Percentiles rank a stretch among this genome's conserved stretches.
phyloP scores from a whole-genome alignment of 1,140 invertebrate species.

The Panagrolaimus sp. region DNA sequence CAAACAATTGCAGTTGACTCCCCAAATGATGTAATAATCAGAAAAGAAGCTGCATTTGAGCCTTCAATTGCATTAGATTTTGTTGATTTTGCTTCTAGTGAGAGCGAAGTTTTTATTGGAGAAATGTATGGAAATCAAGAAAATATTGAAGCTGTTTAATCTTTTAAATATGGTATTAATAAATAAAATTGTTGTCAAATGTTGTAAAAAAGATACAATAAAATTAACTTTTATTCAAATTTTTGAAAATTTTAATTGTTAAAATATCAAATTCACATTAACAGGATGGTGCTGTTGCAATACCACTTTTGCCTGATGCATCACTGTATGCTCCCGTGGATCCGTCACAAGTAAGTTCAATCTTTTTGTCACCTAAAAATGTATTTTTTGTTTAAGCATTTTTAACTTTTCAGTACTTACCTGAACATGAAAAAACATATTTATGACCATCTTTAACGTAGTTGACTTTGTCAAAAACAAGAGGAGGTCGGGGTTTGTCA shows the following conservation, averaged over 20 bases:
- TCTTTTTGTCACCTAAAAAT: slow-evolving; percentile 6
- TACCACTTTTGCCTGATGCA: background rate
- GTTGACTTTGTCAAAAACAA: background rate
- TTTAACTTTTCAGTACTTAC: background rate
- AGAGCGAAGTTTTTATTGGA: too few species aligned
- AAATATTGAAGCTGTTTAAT: too few species aligned
- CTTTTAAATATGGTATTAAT: too few species aligned
- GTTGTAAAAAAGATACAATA: too few species aligned
- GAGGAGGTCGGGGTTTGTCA: background rate
- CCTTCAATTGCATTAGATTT: slow-evolving; percentile 18
- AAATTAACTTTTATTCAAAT: too few species aligned
- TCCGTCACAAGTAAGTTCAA: slow-evolving; percentile 4
- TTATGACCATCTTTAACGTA: slow-evolving; percentile 2
- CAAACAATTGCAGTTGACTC: background rate
- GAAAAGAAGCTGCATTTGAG: slow-evolving; percentile 19
- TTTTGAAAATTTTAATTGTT: too few species aligned
- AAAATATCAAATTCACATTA: too few species aligned
- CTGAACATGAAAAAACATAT: slow-evolving; percentile 3
- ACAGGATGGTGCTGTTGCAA: too few species aligned
- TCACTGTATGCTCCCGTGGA: background rate
- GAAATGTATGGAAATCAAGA: too few species aligned
- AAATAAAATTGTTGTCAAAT: too few species aligned
- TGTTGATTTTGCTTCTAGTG: slow-evolving; percentile 18
- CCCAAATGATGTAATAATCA: background rate
- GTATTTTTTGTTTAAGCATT: background rate